A percentile compares a stretch with the other conserved stretches of the same genome.
phyloP scores from a whole-genome alignment of 2,797 vertebrate species.

The Hozukius guyotensis region DNA sequence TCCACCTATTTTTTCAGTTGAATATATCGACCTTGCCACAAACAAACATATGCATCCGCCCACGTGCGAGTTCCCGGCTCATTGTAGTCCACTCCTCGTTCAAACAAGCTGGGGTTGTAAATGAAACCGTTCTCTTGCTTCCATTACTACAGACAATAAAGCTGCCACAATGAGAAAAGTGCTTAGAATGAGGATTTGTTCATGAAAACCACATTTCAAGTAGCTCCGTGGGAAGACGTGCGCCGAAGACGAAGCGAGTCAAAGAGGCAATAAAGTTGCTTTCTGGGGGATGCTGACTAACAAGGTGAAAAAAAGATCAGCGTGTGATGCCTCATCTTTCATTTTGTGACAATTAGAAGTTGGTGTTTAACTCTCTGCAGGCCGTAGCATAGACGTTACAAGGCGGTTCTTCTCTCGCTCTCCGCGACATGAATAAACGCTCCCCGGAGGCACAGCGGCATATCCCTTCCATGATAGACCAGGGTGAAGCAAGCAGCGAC shows the following conservation, averaged over 20 bases:
- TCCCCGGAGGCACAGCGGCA: constrained; percentile 13
- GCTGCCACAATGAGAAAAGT: constrained; percentile 18
- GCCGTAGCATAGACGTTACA: neutral
- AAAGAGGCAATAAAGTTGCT: constrained; percentile 59
- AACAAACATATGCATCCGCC: constrained; percentile 20
- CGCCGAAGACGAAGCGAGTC: neutral
- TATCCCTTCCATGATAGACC: constrained; percentile 9
- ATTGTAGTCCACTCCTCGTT: constrained; percentile 1
- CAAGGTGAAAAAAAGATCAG: constrained; percentile 50
- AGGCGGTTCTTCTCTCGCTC: neutral
- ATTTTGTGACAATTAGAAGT: constrained; percentile 51
- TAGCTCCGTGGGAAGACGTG: neutral
- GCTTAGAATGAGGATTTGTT: neutral
- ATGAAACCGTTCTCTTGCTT: constrained; percentile 12
- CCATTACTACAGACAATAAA: constrained; percentile 45
- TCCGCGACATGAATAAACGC: constrained; percentile 21
- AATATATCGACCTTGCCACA: neutral
- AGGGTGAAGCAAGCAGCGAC: constrained; percentile 18
- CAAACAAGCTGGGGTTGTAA: constrained; percentile 20
- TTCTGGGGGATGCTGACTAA: constrained; percentile 55
- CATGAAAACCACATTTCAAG: constrained; percentile 53
- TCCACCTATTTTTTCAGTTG: constrained; percentile 1
- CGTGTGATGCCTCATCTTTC: constrained; percentile 44
- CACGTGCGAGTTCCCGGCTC: neutral
- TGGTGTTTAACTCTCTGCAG: constrained; percentile 3